Base-by-base conservation (phyloP, 2,888 invertebrate genomes). In the Laspeyria flexula region DNA sequence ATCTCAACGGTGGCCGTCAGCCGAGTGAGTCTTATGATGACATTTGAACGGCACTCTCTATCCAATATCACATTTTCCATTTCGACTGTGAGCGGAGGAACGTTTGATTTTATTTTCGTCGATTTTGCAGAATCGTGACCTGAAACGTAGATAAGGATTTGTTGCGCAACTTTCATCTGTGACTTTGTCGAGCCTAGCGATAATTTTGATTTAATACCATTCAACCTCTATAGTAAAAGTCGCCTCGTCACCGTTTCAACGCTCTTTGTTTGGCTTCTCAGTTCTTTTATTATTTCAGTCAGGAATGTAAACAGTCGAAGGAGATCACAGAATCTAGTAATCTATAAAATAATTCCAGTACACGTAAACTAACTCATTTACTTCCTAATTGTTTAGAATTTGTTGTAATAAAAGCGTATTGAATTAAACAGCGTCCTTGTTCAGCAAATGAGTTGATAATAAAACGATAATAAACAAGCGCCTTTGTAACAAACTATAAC, bases 401-500 rank as follows among this genome's bases (percentile, higher is more conserved):
- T 68, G 69, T 70, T 67, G 73, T 75, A 71, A 81, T 83, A 81
- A 83, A 82, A 77, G 65, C 69, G 79, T 83, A 86, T 88, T 86
- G 84, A 85, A 88, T 89, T 88, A 85, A 89, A 85, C 82, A 77
- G 68, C 81, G 85, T 85, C 88, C 88, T 89, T 87, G 90, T 90
- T 87, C 85, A 73, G 77, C 83, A 86, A 91, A 91, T 88, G 90
- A 88, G 89, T 86, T 87, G 90, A 90, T 90, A 90, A 90, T 91
- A 91, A 91, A 92, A 90, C 77, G 90, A 89, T 90, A 91, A 90
- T 92, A 91, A 92, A 91, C 86, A 88, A 85, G 88, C 88, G 88
- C 89, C 88, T 88, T 91, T 90, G 92, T 91, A 89, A 91, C 92
- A 91, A 91, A 91, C 92, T 92, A 91, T 92, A 91, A 91, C 91